A percentile compares a stretch with the other conserved stretches of the same genome.
These are phyloP conservation scores for Drosophila varians DNA, from an alignment of 1,140 invertebrate genomes.

Conservation along the genomic window DNA sequence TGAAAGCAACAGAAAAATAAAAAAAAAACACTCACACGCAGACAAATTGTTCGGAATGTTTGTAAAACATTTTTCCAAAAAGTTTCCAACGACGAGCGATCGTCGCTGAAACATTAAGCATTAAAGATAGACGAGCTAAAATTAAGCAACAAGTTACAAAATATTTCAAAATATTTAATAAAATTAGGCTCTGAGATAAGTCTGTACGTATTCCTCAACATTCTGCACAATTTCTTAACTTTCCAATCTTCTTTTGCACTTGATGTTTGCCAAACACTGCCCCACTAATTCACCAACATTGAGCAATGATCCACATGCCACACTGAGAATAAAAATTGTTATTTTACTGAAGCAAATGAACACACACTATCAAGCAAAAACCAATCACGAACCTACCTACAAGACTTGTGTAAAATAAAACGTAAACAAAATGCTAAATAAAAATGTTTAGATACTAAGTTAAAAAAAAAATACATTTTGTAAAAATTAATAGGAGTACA, in stretches of 20 bases:
- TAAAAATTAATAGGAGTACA: constrained; percentile 75
- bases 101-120: constrained; percentile 35
- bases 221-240: constrained; percentile 63
- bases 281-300: constrained; percentile 22
- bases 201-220: constrained; percentile 30
- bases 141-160: constrained; percentile 58
- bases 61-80: constrained; percentile 68
- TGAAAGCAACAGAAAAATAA: constrained; percentile 26
- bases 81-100: constrained; percentile 20
- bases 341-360: constrained; percentile 14
- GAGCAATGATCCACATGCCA: constrained; percentile 30
- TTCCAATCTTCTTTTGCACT: constrained; percentile 62
- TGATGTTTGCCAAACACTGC: constrained; percentile 50
- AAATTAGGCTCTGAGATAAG: constrained; percentile 39
- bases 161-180: constrained; percentile 53
- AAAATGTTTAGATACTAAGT: constrained; percentile 67
- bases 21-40: constrained; percentile 23
- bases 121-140: constrained; percentile 38
- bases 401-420: constrained; percentile 78
- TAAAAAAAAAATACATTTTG: constrained; percentile 77
- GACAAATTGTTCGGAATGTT: constrained; percentile 67
- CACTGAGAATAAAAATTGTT: constrained; percentile 45
- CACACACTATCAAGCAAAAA: constrained; percentile 44
- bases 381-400: constrained; percentile 80
- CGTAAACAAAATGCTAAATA: constrained; percentile 46